Evolutionary conservation across 2,113 vertebrate genomes (phyloP), one percentile per base, ranked within the genome.

Genomic region (Lasiurus borealis): DNA sequence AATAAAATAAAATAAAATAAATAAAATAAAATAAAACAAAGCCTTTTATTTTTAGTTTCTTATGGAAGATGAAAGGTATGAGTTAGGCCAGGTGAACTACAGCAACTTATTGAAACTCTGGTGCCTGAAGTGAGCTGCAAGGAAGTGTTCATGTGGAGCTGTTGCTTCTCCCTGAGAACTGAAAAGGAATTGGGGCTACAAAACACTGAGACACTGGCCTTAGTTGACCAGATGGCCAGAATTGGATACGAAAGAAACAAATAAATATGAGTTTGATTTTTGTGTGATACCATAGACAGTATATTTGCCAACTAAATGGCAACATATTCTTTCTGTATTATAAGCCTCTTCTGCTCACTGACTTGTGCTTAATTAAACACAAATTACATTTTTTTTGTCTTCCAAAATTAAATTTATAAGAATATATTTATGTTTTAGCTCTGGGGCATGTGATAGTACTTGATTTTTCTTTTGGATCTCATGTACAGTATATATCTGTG

Each of bases 371-470:
- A 82, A 85, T 73, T 82, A 87, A 96, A 88, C 44, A 46, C 9
- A 88, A 81, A 36, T 64, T 62, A n/a, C 18, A 40, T 40, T 72
- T 88, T 88, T 88, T 88, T 64, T 25, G 84, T 46, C 48, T 84
- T 96, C 78, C 44, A 95, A 92, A 90, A 93, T 93, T 27, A 88
- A 40, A 72, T 80, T 62, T 66, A 75, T 82, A 83, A 69, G 69
- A 40, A 13, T 82, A 84, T 12, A 52, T 29, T 0, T 75, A 62
- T 46, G 68, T 72, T 59, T 36, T 48, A 68, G 34, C 15, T 88
- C 21, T 88, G 18, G n/a, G 31, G 34, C 34, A 88, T 88, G 59
- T 50, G 31, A 46, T 2, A 72, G 46, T 73, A 19, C 29, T 25
- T 92, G 21, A 71, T 57, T 91, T 91, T 93, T 34, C 44, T 31